These are phyloP conservation scores for Actinia equina DNA, from an alignment of 64 coral and sea anemone genomes.

Conservation along the genomic window DNA sequence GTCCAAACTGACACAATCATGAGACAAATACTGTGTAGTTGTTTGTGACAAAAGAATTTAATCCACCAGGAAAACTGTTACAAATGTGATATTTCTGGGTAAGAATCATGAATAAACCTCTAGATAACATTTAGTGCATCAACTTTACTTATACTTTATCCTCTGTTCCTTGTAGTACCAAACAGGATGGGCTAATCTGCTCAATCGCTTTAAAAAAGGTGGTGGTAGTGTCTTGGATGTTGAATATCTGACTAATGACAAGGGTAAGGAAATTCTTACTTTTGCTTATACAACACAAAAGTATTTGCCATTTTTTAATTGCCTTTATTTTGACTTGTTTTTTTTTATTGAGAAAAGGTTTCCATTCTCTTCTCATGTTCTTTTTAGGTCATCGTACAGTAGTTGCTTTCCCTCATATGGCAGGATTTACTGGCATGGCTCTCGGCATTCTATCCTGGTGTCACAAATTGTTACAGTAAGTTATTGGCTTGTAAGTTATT, in stretches of 20 bases:
- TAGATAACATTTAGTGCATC: too few species aligned
- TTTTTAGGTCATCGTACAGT: slow-evolving; percentile 58
- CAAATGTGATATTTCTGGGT: too few species aligned
- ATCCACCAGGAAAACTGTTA: too few species aligned
- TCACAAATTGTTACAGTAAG: slow-evolving; percentile 57
- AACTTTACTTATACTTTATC: neutral
- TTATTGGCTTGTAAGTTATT: too few species aligned
- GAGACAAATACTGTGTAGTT: too few species aligned
- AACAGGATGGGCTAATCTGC: slow-evolving; percentile 4
- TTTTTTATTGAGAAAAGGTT: too few species aligned
- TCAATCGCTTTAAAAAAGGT: slow-evolving; percentile 68
- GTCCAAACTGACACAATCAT: too few species aligned
- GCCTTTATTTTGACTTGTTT: neutral
- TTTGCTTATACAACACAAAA: neutral
- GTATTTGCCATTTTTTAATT: neutral
- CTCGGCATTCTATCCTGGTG: slow-evolving; percentile 78
- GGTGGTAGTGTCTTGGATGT: slow-evolving; percentile 75
- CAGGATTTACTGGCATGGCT: slow-evolving; percentile 72
- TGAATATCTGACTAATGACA: slow-evolving; percentile 79
- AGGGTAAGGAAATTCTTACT: slow-evolving; percentile 35
- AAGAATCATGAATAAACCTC: too few species aligned
- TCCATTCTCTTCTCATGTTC: neutral
- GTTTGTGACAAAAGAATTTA: too few species aligned
- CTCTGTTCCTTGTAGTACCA: neutral
- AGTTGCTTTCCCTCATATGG: slow-evolving; percentile 71